Conservation (phyloP, 2,113 vertebrate species). For the Oreochromis niloticus region DNA sequence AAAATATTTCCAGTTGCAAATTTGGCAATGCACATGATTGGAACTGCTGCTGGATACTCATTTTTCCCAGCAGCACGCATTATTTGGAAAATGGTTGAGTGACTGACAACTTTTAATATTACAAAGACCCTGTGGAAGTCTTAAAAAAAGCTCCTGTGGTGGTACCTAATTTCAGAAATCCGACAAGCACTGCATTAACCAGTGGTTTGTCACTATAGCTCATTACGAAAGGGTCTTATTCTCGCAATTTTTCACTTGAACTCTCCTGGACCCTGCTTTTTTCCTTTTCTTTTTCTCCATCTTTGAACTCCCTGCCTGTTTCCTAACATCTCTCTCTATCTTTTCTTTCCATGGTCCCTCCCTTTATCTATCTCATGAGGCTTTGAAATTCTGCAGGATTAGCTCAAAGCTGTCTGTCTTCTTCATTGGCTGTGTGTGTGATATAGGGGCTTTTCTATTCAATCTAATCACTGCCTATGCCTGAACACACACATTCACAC, state of each 20-base stretch:
- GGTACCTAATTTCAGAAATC: neutral
- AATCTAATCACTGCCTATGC: neutral
- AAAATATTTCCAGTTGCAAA: neutral
- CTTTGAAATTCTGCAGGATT: constrained; percentile 50
- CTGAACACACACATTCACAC: neutral
- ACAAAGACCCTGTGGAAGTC: neutral
- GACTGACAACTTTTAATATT: neutral
- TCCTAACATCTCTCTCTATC: constrained; percentile 33
- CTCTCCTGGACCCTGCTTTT: constrained; percentile 5
- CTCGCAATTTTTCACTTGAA: constrained; percentile 48
- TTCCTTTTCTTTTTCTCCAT: neutral
- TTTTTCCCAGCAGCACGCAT: neutral
- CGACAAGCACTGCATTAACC: neutral
- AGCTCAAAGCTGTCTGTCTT: constrained; percentile 19
- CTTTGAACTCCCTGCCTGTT: constrained; percentile 40
- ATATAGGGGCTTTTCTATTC: neutral
- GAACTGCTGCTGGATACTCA: neutral
- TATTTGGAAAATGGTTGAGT: neutral
- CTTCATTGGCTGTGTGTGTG: neutral
- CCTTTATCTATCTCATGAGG: constrained; percentile 19
- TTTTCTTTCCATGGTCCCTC: constrained; percentile 1
- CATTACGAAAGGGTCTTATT: constrained; percentile 27
- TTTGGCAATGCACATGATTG: neutral
- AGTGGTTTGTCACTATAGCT: neutral
- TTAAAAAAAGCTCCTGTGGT: neutral